phyloP scores from a whole-genome alignment of 2,888 invertebrate genomes.

The Acleris literana region DNA sequence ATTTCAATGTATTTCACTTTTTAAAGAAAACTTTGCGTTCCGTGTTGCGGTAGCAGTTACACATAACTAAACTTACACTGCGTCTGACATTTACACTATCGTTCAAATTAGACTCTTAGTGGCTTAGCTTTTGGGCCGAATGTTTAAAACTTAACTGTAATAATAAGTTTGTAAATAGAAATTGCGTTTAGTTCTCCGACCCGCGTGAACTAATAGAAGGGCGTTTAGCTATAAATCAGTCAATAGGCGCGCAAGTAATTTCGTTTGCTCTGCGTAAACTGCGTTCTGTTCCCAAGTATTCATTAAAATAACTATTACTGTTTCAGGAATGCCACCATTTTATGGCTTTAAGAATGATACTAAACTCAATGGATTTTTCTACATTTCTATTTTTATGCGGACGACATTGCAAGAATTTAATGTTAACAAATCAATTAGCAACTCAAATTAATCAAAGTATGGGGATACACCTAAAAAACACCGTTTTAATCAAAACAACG shows the following conservation, averaged over 20 bases:
- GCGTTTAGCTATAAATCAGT: conserved; percentile 63
- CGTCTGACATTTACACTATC: neutral
- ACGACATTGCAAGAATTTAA: too few species aligned
- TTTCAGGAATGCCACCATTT: neutral
- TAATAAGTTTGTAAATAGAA: conserved; percentile 27
- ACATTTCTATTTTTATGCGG: too few species aligned
- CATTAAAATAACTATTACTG: conserved; percentile 17
- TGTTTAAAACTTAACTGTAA: neutral
- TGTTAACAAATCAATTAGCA: too few species aligned
- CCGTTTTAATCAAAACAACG: too few species aligned
- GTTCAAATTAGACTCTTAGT: conserved; percentile 12
- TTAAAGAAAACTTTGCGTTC: conserved; percentile 2
- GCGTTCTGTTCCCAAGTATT: conserved; percentile 15
- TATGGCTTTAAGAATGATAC: neutral
- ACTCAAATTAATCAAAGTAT: too few species aligned
- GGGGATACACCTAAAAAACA: too few species aligned
- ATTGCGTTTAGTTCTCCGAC: conserved; percentile 49
- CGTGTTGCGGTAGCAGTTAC: neutral
- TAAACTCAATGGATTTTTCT: too few species aligned
- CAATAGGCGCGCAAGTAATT: conserved; percentile 31
- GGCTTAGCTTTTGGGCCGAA: neutral
- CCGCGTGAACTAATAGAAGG: conserved; percentile 45
- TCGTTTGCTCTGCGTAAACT: conserved; percentile 29
- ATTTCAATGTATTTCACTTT: neutral
- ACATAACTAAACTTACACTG: neutral